Conservation (phyloP, 2,888 invertebrate species). For the Dicranocentrus wangi region DNA sequence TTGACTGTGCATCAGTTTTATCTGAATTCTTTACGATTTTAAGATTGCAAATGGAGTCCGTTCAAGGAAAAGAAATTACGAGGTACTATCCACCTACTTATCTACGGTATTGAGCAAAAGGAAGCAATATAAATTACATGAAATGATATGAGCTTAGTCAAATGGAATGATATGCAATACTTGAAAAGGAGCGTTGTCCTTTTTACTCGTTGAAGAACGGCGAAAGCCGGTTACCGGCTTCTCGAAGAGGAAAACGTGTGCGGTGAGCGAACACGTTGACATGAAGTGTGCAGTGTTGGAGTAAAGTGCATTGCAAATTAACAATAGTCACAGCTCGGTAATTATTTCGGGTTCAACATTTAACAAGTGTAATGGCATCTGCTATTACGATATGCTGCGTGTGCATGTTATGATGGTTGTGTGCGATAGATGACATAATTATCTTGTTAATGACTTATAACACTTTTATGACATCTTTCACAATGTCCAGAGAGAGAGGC, state of each 20-base stretch:
- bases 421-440: conserved; percentile 39
- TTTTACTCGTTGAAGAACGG: conserved; percentile 7
- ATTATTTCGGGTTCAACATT: background rate
- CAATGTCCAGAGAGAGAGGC: background rate
- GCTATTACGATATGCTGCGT: too few relatives aligned
- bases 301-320: background rate
- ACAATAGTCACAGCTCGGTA: too few relatives aligned
- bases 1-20: conserved; percentile 40
- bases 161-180: background rate
- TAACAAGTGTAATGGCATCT: background rate
- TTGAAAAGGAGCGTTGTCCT: conserved; percentile 60
- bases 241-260: conserved; percentile 9
- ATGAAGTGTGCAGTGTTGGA: too few relatives aligned
- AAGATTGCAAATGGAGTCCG: conserved; percentile 15
- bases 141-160: conserved; percentile 1
- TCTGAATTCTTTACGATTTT: conserved; percentile 13
- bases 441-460: conserved; percentile 34
- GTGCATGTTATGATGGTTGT: too few relatives aligned
- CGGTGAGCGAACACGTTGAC: conserved; percentile 4
- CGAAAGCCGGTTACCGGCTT: conserved; percentile 26
- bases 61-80: too few relatives aligned
- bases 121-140: conserved; percentile 56
- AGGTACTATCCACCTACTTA: too few relatives aligned
- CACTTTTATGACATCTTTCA: conserved; percentile 45
- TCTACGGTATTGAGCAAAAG: conserved; percentile 4